phyloP scores from a whole-genome alignment of 1,140 invertebrate genomes.

The Euglossa dilemma region DNA sequence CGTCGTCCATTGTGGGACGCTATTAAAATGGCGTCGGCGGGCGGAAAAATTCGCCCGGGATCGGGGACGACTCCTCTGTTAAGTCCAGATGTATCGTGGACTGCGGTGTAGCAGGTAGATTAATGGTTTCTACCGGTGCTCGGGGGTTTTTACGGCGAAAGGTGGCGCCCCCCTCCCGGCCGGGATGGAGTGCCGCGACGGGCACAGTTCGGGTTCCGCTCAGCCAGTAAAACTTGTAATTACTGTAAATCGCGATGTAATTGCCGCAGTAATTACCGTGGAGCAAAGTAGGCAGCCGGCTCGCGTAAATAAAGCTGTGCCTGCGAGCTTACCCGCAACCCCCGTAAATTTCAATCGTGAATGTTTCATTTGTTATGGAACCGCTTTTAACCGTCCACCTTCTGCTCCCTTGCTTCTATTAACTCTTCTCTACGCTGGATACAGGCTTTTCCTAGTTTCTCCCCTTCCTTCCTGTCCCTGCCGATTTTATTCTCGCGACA shows the following conservation, averaged over 20 bases:
- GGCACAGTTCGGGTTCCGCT: constrained; percentile 46
- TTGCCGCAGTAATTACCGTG: constrained; percentile 54
- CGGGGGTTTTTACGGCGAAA: constrained; percentile 42
- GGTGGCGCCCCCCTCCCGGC: constrained; percentile 6
- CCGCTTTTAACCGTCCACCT: constrained; percentile 39
- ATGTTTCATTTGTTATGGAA: constrained; percentile 53
- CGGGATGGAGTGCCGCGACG: constrained; percentile 34
- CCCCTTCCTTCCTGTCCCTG: neutral
- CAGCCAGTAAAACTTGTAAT: constrained; percentile 58
- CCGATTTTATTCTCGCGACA: neutral
- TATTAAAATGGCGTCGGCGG: constrained; percentile 33
- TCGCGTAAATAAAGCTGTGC: constrained; percentile 56
- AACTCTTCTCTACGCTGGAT: neutral
- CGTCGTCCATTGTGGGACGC: neutral
- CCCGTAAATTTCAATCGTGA: constrained; percentile 51
- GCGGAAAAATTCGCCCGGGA: constrained; percentile 30
- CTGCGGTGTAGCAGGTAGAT: constrained; percentile 33
- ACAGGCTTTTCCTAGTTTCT: neutral
- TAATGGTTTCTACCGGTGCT: constrained; percentile 44
- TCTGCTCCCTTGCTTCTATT: constrained; percentile 2
- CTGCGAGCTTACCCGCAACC: constrained; percentile 41
- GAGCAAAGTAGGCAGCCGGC: constrained; percentile 48
- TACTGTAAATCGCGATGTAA: constrained; percentile 59
- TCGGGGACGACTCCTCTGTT: constrained; percentile 32
- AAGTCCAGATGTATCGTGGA: constrained; percentile 39